Percentiles rank a stretch among this genome's conserved stretches.
These are phyloP conservation scores for Onthophagus taurus DNA, from an alignment of 1,140 invertebrate genomes.

Conservation along the genomic window DNA sequence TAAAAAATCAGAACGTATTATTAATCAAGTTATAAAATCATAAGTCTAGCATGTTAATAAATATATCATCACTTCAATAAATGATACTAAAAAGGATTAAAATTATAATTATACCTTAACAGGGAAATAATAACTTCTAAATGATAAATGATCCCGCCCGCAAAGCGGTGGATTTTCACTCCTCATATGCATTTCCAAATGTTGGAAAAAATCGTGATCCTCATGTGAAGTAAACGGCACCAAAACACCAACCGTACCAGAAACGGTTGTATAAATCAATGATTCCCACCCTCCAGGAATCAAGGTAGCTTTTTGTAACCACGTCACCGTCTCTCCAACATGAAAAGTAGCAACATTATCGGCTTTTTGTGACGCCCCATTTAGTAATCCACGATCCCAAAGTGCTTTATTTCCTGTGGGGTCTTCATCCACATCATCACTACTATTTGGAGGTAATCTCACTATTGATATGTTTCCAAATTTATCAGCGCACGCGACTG, in stretches of 20 bases:
- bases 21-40: constrained; percentile 22
- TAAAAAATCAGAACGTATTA: background rate
- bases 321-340: constrained; percentile 89
- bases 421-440: constrained; percentile 98
- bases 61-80: constrained; percentile 20
- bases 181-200: constrained; percentile 99
- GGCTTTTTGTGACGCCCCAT: constrained; percentile 96
- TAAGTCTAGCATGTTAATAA: constrained; percentile 32
- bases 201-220: constrained; percentile 98
- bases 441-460: constrained; percentile 79
- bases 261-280: constrained; percentile 91
- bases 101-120: constrained; percentile 61
- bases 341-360: constrained; percentile 90
- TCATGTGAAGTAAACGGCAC: constrained; percentile 97
- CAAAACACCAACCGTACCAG: constrained; percentile 90
- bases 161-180: constrained; percentile 93
- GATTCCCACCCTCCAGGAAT: constrained; percentile 96
- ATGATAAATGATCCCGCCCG: constrained; percentile 95
- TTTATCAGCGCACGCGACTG: constrained; percentile 92
- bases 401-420: constrained; percentile 96
- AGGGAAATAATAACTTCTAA: constrained; percentile 95
- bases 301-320: constrained; percentile 86
- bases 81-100: background rate
- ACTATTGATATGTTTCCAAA: constrained; percentile 96
- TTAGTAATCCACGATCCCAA: constrained; percentile 94